Conservation (phyloP, 2,797 vertebrate species). For the Anolis apletophallus region DNA sequence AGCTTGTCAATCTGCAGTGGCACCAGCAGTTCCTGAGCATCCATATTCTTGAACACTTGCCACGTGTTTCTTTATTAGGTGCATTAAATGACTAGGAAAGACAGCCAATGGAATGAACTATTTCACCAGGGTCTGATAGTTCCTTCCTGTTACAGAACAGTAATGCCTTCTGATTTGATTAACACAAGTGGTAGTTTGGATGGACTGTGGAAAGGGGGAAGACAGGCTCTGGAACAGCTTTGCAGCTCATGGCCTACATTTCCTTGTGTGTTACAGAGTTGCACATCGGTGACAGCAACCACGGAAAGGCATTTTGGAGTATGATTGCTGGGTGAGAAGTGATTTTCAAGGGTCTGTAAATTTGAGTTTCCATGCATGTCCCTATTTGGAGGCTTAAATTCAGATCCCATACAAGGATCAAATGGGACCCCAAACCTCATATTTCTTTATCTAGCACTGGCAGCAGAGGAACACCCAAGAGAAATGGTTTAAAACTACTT, state of each 20-base stretch:
- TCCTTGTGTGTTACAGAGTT: not conserved
- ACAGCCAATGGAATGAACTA: conserved; percentile 43
- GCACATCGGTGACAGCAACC: not conserved
- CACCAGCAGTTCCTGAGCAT: conserved; percentile 45
- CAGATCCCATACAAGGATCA: too few species aligned
- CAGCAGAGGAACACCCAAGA: too few species aligned
- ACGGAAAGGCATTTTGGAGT: too few species aligned
- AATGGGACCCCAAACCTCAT: too few species aligned
- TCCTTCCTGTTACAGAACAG: not conserved
- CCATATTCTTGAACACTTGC: not conserved
- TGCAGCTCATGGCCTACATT: too few species aligned
- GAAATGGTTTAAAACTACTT: too few species aligned
- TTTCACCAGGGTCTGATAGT: not conserved
- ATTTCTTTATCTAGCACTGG: too few species aligned
- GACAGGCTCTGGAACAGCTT: too few species aligned
- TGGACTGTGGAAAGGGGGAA: not conserved
- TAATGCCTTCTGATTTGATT: not conserved
- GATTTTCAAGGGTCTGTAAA: too few species aligned
- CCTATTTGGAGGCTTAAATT: too few species aligned
- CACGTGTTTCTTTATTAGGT: conserved; percentile 42
- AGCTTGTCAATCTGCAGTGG: conserved; percentile 8
- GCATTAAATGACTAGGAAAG: not conserved
- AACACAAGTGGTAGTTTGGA: not conserved
- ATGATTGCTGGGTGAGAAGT: too few species aligned
- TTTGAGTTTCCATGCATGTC: too few species aligned